Base-by-base conservation (phyloP, 2,888 invertebrate species). In the Caenorhabditis drosophilae region DNA sequence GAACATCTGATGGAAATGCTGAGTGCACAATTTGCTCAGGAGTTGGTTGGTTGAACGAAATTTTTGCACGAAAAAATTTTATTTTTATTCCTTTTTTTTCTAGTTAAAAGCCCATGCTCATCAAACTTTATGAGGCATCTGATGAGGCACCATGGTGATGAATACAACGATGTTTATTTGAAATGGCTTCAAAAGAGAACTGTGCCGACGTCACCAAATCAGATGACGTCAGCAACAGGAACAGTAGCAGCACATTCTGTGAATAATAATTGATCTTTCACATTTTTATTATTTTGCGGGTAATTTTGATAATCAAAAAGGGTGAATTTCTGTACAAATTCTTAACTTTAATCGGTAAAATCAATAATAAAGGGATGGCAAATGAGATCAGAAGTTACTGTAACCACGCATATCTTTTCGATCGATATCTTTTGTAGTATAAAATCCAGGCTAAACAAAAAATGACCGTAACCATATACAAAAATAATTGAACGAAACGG, bases 101-200 rank as follows among this genome's bases (percentile, higher is more conserved):
- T 51, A 67, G 67, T 76, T 7, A 73, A 73, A 41, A 61, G 61
- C 16, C 76, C 76, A 9, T 76, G 76, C 46, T 76, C 76, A 0
- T 73, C 73, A 1, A 76, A 76, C 40, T 76, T 76, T 41, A 76
- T 76, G 76, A 59, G 76, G 3, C 76, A 76, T 57, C 55, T 76
- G 40, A 76, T 73, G 73, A 52, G 76, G n/a, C 76, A 76, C 36
- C 76, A 76, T 45, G 58, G 70, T 4, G 25, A 47, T 18, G 70
- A 76, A 40, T 76, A 76, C 54, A 71, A 76, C 50, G 55, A 63
- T 27, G 76, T 76, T 15, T 76, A 76, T 36, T 34, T 70, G 42
- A 73, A 76, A 53, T 76, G 76, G 76, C 49, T 70, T 6, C 67
- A 73, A 53, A 75, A 75, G 38, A 23, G 66, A 16, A 57, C 42